Base-by-base conservation (phyloP, 1,140 invertebrate species). In the Aphaenogaster ashmeadi region DNA sequence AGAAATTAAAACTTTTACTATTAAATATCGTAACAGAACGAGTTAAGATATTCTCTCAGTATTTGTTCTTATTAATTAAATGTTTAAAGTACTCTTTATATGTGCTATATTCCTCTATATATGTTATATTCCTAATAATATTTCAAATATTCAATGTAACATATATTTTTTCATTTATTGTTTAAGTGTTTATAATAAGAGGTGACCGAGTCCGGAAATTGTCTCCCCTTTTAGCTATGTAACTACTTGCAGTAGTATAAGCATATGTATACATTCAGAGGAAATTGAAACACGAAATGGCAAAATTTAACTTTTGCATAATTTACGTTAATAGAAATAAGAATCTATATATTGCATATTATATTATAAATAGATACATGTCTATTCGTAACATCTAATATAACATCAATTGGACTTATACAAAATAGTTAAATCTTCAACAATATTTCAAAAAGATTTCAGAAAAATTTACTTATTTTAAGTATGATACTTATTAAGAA, bases 211-310 rank as follows among this genome's bases (percentile, higher is more conserved):
- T 52, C 3, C 11, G 1, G 11, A 58, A 74, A 44, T 77, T 27
- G 21, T 36, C 18, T 62, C 3, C 21, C 41, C 62, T 78, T 78
- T 78, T 6, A 41, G 11, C 15, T 47, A 6, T n/a, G 18, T 62
- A 36, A 50, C 27, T 33, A 62, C 38, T 77, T 33, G n/a, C 36
- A 75, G 52, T 44, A 44, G 56, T 60, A 47, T 7, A 54, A 75
- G 11, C 54, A 13, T 41, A 77, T 9, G 69, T 47, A 6, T 74
- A 36, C 15, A 5, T 50, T 3, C 47, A 3, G 9, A 15, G 36
- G 2, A 38, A 7, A 64, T 38, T 9, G 15, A 52, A 27, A 71
- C 21, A 9, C 15, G 21, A 33, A 15, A 71, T 6, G n/a, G 13
- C 21, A 52, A 36, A 52, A 5, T 72, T 52, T 18, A 72, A 47